Evolutionary conservation across 37 sponge, comb jelly and placozoan species (phyloP).

Genomic region (Axinella damicornis): DNA sequence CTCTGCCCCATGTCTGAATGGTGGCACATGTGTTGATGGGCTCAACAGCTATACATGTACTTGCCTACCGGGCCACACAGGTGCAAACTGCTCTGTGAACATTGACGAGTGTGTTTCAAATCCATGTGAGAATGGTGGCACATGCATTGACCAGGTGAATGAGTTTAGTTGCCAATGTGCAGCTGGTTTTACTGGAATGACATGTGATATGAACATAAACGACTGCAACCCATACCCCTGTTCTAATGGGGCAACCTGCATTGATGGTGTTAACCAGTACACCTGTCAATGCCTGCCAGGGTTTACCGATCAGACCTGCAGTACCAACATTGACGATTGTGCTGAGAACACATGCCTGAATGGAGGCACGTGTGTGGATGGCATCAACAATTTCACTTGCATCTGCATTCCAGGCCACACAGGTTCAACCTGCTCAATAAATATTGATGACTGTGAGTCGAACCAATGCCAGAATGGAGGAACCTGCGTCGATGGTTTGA

Average conservation of each 20-base stretch:
- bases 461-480: conserved; percentile 46
- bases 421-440: conserved; percentile 37
- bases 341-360: conserved; percentile 62
- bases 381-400: conserved; percentile 27
- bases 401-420: conserved; percentile 66
- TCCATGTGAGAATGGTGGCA: conserved; percentile 49
- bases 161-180: conserved; percentile 31
- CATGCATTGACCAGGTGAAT: conserved; percentile 9
- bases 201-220: conserved; percentile 13
- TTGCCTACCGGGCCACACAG: conserved; percentile 47
- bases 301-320: conserved; percentile 53
- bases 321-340: conserved; percentile 38
- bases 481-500: conserved; percentile 38
- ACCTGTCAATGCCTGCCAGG: conserved; percentile 58
- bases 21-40: conserved; percentile 56
- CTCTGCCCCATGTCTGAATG: conserved; percentile 59
- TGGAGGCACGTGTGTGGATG: conserved; percentile 65
- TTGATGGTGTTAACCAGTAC: conserved; percentile 1
- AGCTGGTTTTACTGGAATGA: conserved; percentile 20
- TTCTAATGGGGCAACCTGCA: conserved; percentile 29
- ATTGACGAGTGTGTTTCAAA: conserved; percentile 36
- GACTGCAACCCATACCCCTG: conserved; percentile 38
- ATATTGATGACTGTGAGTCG: conserved; percentile 52
- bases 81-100: background rate
- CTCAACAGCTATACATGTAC: conserved; percentile 27